A percentile compares a stretch with the other conserved stretches of the same genome.
phyloP scores from a whole-genome alignment of 1,140 invertebrate species.

The Drosophila mojavensis region DNA sequence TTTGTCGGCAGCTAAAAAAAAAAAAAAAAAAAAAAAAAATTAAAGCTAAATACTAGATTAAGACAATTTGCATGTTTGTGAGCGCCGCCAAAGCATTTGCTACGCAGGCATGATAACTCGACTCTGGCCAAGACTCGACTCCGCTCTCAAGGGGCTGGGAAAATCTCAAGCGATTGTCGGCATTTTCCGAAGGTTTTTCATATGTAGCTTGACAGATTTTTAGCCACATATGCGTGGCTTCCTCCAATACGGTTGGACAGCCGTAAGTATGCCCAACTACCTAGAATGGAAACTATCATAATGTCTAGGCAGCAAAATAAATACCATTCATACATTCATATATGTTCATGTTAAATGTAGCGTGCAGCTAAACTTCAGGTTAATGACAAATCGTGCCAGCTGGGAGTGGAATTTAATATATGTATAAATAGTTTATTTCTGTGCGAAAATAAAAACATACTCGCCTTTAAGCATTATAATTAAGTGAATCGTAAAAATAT shows the following conservation, averaged over 20 bases:
- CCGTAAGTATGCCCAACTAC: conserved; percentile 47
- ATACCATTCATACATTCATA: neutral
- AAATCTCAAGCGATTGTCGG: conserved; percentile 71
- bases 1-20: conserved; percentile 39
- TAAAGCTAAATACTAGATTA: conserved; percentile 77
- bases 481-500: conserved; percentile 33
- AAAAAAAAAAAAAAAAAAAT: conserved; percentile 13
- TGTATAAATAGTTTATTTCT: conserved; percentile 10
- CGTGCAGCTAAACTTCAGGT: conserved; percentile 28
- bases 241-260: conserved; percentile 45
- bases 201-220: conserved; percentile 47
- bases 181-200: conserved; percentile 78
- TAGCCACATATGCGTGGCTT: conserved; percentile 59
- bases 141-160: conserved; percentile 44
- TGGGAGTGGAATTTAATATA: conserved; percentile 40
- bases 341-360: conserved; percentile 45
- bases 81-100: conserved; percentile 63
- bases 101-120: conserved; percentile 66
- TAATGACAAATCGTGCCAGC: conserved; percentile 30
- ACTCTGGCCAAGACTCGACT: conserved; percentile 6
- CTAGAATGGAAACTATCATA: conserved; percentile 31
- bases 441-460: conserved; percentile 24
- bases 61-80: conserved; percentile 73
- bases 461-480: conserved; percentile 11
- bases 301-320: conserved; percentile 32